Evolutionary conservation across 2,888 invertebrate genomes (phyloP).

Genomic region (Ceratothoa steindachneri): DNA sequence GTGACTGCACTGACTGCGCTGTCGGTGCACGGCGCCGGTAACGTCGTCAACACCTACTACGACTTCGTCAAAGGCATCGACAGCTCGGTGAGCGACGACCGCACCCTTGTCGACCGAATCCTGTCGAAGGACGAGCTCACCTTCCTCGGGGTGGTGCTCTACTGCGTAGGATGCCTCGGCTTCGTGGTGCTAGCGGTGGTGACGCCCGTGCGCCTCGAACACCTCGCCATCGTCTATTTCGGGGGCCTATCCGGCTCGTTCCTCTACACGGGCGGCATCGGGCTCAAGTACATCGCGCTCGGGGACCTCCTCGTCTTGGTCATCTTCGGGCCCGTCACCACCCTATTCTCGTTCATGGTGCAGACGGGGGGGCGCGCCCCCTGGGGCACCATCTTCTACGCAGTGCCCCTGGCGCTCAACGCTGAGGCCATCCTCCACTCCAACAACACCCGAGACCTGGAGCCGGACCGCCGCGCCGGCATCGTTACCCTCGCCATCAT

Average conservation of each 20-base stretch:
- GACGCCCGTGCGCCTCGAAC: slow-evolving; percentile 90
- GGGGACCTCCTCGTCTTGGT: slow-evolving; percentile 88
- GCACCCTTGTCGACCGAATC: slow-evolving; percentile 89
- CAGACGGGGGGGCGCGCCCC: slow-evolving; percentile 89
- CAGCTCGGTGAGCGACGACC: slow-evolving; percentile 79
- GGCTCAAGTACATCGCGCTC: slow-evolving; percentile 88
- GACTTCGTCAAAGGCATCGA: slow-evolving; percentile 93
- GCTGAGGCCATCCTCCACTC: slow-evolving; percentile 93
- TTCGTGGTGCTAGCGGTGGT: slow-evolving; percentile 71
- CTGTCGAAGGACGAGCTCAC: slow-evolving; percentile 78
- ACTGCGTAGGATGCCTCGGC: slow-evolving; percentile 77
- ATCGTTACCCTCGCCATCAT: slow-evolving; percentile 93
- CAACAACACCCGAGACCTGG: slow-evolving; percentile 88
- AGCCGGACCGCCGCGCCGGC: slow-evolving; percentile 79
- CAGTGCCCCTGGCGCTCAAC: slow-evolving; percentile 85
- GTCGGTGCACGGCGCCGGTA: slow-evolving; percentile 92
- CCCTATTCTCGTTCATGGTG: slow-evolving; percentile 85
- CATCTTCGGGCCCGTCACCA: slow-evolving; percentile 89
- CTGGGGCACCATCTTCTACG: slow-evolving; percentile 86
- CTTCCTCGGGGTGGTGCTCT: slow-evolving; percentile 80
- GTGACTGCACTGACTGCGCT: slow-evolving; percentile 80
- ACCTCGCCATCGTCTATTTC: slow-evolving; percentile 88
- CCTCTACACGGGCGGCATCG: slow-evolving; percentile 93
- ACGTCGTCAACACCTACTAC: slow-evolving; percentile 93
- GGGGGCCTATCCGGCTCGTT: slow-evolving; percentile 92